These are phyloP conservation scores for Tympanuchus pallidicinctus DNA, from an alignment of 2,113 vertebrate species.

Conservation along the genomic window DNA sequence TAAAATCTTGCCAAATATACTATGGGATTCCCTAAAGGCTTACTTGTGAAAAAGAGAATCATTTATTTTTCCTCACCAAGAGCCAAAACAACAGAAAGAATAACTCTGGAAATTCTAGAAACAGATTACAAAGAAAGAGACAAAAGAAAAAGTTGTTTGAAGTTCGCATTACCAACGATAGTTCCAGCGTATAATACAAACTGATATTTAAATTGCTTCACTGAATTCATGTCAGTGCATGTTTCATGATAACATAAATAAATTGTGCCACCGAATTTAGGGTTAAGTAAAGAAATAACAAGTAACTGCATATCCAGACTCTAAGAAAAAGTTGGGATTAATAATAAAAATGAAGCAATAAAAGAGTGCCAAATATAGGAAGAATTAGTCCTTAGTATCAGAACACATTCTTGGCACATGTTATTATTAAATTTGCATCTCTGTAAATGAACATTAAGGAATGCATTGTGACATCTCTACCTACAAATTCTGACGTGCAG, in stretches of 20 bases:
- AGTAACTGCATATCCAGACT: background rate
- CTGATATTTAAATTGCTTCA: background rate
- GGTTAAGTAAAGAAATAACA: background rate
- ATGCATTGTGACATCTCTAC: too few species aligned
- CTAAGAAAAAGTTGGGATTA: background rate
- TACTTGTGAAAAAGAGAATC: background rate
- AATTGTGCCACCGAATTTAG: background rate
- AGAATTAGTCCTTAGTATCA: background rate
- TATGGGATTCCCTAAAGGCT: background rate
- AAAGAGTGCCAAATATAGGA: background rate
- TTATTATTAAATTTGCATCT: background rate
- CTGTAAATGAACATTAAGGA: background rate
- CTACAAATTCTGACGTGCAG: too few species aligned
- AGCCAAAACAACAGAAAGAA: background rate
- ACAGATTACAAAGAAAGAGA: background rate
- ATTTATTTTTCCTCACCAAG: background rate
- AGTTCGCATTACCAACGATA: background rate
- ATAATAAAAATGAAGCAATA: background rate
- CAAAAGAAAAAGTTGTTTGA: background rate
- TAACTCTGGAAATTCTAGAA: background rate
- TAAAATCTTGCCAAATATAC: slow-evolving; percentile 24
- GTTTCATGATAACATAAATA: background rate
- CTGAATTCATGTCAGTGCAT: background rate
- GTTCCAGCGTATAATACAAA: background rate
- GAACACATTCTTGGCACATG: fast-evolving